phyloP scores from a whole-genome alignment of 2,113 vertebrate genomes.

The Corvus hawaiiensis region DNA sequence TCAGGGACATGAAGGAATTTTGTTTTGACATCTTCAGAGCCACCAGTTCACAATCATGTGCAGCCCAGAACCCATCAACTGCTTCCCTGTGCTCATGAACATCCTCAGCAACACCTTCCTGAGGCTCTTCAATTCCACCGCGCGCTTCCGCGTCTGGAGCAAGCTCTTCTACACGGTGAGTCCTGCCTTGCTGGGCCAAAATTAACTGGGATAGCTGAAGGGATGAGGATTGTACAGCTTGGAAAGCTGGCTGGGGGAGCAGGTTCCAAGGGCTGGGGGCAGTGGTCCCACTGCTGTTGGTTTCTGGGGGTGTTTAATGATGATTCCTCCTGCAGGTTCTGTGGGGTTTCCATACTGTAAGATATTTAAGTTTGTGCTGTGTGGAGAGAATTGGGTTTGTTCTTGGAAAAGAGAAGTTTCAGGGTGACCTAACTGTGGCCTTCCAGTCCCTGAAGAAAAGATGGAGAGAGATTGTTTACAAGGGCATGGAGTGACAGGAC shows the following conservation, averaged over 20 bases:
- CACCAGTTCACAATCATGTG: constrained; percentile 78
- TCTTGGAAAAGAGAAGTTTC: background rate
- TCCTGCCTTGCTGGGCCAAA: background rate
- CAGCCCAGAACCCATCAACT: constrained; percentile 79
- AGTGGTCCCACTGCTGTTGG: background rate
- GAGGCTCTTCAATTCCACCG: constrained; percentile 62
- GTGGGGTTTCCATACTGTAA: rapidly evolving
- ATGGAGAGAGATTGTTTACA: background rate
- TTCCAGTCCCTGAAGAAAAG: background rate
- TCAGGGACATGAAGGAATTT: background rate
- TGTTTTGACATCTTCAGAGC: constrained; percentile 45
- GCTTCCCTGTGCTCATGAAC: constrained; percentile 78
- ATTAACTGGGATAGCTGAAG: rapidly evolving
- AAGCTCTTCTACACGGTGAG: constrained; percentile 58
- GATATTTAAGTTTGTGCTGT: background rate
- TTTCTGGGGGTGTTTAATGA: background rate
- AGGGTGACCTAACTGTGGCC: background rate
- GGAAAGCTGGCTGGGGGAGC: background rate
- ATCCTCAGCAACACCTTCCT: constrained; percentile 84
- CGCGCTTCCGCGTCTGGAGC: constrained; percentile 75
- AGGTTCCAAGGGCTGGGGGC: rapidly evolving
- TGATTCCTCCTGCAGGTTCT: background rate
- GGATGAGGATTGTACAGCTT: background rate
- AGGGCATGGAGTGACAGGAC: background rate
- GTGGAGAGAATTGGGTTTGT: background rate